Conservation (phyloP, 2,888 invertebrate genomes). For the Eristalinus sepulchralis region DNA sequence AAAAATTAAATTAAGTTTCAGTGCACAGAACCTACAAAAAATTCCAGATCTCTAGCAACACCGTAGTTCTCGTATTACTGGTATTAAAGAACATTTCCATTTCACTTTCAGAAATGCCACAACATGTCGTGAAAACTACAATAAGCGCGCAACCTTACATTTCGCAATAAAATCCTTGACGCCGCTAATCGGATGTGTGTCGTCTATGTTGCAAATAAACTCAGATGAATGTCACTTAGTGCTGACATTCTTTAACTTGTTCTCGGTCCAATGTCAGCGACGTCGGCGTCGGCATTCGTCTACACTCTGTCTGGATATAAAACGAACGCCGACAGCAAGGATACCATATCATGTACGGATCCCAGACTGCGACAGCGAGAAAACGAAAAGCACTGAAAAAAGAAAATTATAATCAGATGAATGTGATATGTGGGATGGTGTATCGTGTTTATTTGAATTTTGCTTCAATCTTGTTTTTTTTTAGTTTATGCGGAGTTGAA, state of each 20-base stretch:
- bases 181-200: background rate
- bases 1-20: too few relatives aligned
- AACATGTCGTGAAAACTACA: slow-evolving; percentile 26
- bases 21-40: too few relatives aligned
- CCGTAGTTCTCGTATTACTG: too few relatives aligned
- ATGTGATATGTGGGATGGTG: background rate
- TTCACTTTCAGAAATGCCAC: slow-evolving; percentile 50
- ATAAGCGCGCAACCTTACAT: background rate
- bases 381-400: background rate
- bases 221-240: slow-evolving; percentile 55
- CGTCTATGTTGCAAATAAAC: slow-evolving; percentile 4
- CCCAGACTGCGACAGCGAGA: background rate
- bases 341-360: background rate
- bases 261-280: background rate
- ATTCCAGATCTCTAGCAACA: too few relatives aligned
- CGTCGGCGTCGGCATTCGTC: background rate
- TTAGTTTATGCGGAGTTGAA: too few relatives aligned
- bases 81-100: slow-evolving; percentile 42
- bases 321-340: background rate
- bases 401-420: background rate
- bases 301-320: background rate
- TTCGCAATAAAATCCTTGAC: background rate
- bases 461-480: background rate
- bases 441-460: background rate
- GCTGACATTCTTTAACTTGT: slow-evolving; percentile 26